Conservation (phyloP, 2,797 vertebrate species). For the Arctocebus calabarensis region DNA sequence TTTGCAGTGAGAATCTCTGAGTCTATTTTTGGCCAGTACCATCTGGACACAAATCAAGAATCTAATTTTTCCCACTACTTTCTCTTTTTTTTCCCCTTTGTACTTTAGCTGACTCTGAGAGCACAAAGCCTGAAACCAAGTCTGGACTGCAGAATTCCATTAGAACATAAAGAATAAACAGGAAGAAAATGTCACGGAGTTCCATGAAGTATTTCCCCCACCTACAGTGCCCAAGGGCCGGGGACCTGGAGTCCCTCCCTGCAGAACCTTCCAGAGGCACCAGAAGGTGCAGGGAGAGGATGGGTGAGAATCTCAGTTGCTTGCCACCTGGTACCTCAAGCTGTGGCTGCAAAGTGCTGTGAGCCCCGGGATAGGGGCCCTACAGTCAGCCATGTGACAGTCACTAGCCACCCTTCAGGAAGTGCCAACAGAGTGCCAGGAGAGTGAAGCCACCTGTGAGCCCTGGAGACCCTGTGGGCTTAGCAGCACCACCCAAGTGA, state of each 20-base stretch:
- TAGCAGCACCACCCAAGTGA: not conserved
- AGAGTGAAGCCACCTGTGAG: not conserved
- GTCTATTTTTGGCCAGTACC: conserved; percentile 90
- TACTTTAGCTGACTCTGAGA: conserved; percentile 86
- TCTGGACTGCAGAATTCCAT: conserved; percentile 86
- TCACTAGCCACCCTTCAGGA: not conserved
- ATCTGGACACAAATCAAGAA: conserved; percentile 92
- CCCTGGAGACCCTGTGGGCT: not conserved
- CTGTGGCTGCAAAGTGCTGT: conserved; percentile 60
- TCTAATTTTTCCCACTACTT: conserved; percentile 90
- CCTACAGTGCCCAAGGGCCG: conserved; percentile 67
- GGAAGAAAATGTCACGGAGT: conserved; percentile 80
- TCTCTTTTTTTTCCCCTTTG: conserved; percentile 83
- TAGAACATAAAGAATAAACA: conserved; percentile 84
- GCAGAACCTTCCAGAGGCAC: not conserved
- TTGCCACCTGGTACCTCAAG: not conserved
- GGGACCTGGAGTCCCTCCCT: not conserved
- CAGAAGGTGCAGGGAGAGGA: conserved; percentile 46
- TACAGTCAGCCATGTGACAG: not conserved
- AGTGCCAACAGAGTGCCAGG: not conserved
- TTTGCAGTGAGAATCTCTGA: conserved; percentile 90
- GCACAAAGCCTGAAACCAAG: conserved; percentile 84
- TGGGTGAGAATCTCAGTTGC: not conserved
- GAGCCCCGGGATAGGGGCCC: conserved; percentile 43
- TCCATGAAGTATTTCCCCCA: conserved; percentile 78